Percentiles rank a stretch among this genome's conserved stretches.
These are phyloP conservation scores for Geopemphigus sp. DNA, from an alignment of 1,140 invertebrate species.

Conservation along the genomic window DNA sequence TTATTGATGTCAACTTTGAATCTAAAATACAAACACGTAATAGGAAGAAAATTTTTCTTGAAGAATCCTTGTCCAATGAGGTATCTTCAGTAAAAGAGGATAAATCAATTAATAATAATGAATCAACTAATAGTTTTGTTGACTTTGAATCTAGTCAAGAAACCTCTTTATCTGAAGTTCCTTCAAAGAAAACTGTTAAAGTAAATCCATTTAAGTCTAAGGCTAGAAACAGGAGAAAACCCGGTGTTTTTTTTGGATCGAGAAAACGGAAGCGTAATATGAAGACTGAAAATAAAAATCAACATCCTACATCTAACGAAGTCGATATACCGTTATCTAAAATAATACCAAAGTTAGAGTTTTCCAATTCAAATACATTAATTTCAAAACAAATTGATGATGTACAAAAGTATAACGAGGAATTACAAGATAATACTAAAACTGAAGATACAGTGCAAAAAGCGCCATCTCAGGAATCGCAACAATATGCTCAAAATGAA, in stretches of 20 bases:
- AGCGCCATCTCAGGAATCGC: neutral
- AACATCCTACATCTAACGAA: neutral
- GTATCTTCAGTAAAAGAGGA: neutral
- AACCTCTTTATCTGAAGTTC: constrained; percentile 2
- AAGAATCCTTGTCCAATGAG: constrained; percentile 6
- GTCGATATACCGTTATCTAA: neutral
- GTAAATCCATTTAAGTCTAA: constrained; percentile 37
- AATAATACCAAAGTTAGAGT: neutral
- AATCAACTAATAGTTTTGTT: constrained; percentile 22
- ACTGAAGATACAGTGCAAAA: neutral
- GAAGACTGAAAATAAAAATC: constrained; percentile 45
- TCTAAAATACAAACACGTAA: constrained; percentile 40
- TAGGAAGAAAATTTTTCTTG: constrained; percentile 13
- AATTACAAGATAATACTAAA: neutral
- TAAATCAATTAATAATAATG: constrained; percentile 12
- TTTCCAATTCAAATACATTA: neutral
- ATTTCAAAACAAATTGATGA: neutral
- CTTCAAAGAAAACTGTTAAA: constrained; percentile 22
- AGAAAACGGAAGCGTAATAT: constrained; percentile 39
- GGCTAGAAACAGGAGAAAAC: constrained; percentile 32
- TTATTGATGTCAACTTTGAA: constrained; percentile 2
- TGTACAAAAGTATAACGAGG: neutral
- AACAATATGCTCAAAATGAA: constrained; percentile 18
- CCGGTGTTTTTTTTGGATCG: constrained; percentile 36
- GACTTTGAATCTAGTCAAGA: constrained; percentile 44